Evolutionary conservation across 2,888 invertebrate species (phyloP), one percentile per base, ranked within the genome.

Genomic region (Cheilosia variabilis): DNA sequence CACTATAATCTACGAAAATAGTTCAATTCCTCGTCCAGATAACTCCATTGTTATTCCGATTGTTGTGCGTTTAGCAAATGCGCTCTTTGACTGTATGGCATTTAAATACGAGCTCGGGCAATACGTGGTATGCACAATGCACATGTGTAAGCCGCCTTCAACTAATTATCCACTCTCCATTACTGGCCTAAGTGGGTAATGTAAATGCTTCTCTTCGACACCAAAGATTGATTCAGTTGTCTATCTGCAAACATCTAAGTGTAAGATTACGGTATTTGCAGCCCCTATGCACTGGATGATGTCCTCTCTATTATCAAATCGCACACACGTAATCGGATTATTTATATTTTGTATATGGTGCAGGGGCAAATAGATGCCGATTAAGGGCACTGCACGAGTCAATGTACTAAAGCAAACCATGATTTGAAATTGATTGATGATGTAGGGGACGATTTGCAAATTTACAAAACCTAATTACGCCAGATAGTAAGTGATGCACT

Each of bases 391-490:
- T 45, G 57, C 53, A 71, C 47, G 41, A 69, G 63, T 63, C 62
- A 69, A 55, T 69, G 55, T 62, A 62, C 34, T 68, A 58, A 15
- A 63, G 62, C 41, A n/a, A 69, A 45, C 43, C 34, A 31, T 60
- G 60, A n/a, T 60, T 73, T 19, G 53, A 53, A 55, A 71, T 69
- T 69, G 78, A 78, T 78, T 71, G 78, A 78, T 78, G 55, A 78
- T 78, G 63, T 31, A 27, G 17, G 55, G 52, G 58, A 17, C 37
- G 57, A 69, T 24, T 41, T 55, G 69, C 47, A 55, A 34, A 31
- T 55, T 53, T 19, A 57, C 55, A 55, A 63, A 63, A 78, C 63
- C 27, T 22, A 50, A 78, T 78, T 69, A 62, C 4, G 41, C 22
- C 24, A 27, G 50, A 31, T 37, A 27, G 37, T n/a, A 55, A 57